Percentiles rank a stretch among this genome's conserved stretches.
Evolutionary conservation across 2,888 invertebrate genomes (phyloP).

Genomic region (Metallyticus violacea): DNA sequence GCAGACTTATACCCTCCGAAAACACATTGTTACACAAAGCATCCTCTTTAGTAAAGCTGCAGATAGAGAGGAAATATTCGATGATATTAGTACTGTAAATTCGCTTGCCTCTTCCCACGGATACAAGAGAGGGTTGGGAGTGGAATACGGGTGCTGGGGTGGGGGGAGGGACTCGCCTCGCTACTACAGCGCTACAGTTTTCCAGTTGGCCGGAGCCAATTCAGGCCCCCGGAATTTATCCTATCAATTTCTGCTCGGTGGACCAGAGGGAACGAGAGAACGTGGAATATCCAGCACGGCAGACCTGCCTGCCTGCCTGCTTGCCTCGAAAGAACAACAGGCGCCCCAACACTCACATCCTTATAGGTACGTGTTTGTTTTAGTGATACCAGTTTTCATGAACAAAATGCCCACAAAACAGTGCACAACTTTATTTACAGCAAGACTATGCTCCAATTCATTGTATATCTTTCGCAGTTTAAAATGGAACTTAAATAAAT

Average conservation of each 20-base stretch:
- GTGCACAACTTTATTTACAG: no score
- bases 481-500: no score
- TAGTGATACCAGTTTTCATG: no score
- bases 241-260: conserved; percentile 62
- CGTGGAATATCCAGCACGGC: not conserved
- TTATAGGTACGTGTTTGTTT: no score
- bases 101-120: conserved; percentile 19
- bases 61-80: conserved; percentile 22
- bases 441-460: no score
- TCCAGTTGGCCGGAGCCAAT: conserved; percentile 58
- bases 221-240: conserved; percentile 61
- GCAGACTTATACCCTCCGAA: conserved; percentile 25
- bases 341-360: not conserved
- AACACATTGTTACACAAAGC: conserved; percentile 33
- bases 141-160: conserved; percentile 24
- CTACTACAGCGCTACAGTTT: conserved; percentile 38
- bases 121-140: not conserved
- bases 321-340: conserved; percentile 7
- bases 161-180: conserved; percentile 12
- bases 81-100: conserved; percentile 19
- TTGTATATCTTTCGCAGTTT: no score
- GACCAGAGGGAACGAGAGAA: conserved; percentile 44
- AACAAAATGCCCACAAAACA: no score
- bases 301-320: not conserved
- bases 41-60: conserved; percentile 3